A percentile compares a stretch with the other conserved stretches of the same genome.
phyloP scores from a whole-genome alignment of 2,113 vertebrate species.

The Triplophysa rosa region DNA sequence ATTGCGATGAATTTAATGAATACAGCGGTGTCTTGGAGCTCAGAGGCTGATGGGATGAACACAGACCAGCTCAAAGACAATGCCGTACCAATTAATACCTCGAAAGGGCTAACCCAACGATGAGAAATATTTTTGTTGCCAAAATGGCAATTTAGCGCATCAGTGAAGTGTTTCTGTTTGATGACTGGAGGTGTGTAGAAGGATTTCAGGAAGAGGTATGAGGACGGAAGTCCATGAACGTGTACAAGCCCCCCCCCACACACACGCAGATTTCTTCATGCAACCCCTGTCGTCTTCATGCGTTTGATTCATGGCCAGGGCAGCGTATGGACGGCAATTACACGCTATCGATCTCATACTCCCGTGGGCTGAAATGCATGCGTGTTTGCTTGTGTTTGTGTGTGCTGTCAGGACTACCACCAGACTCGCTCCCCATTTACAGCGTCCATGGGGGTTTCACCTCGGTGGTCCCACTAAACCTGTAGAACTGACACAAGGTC shows the following conservation, averaged over 20 bases:
- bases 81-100: constrained; percentile 60
- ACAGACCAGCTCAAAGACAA: constrained; percentile 46
- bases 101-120: constrained; percentile 58
- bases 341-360: constrained; percentile 24
- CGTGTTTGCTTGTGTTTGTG: neutral
- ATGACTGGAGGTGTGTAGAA: constrained; percentile 61
- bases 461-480: constrained; percentile 21
- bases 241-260: neutral
- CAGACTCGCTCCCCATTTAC: neutral
- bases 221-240: neutral
- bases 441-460: constrained; percentile 10
- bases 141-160: constrained; percentile 71
- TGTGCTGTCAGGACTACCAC: constrained; percentile 25
- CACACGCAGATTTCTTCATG: neutral
- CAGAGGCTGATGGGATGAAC: constrained; percentile 34
- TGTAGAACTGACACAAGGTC: constrained; percentile 35
- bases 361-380: constrained; percentile 19
- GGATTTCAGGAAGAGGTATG: neutral
- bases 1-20: constrained; percentile 26
- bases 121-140: constrained; percentile 59
- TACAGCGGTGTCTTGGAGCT: constrained; percentile 2
- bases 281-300: neutral
- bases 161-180: constrained; percentile 69
- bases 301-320: constrained; percentile 4
- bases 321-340: constrained; percentile 19